These are phyloP conservation scores for Bothrops alternatus DNA, from an alignment of 2,797 vertebrate genomes.

Conservation along the genomic window DNA sequence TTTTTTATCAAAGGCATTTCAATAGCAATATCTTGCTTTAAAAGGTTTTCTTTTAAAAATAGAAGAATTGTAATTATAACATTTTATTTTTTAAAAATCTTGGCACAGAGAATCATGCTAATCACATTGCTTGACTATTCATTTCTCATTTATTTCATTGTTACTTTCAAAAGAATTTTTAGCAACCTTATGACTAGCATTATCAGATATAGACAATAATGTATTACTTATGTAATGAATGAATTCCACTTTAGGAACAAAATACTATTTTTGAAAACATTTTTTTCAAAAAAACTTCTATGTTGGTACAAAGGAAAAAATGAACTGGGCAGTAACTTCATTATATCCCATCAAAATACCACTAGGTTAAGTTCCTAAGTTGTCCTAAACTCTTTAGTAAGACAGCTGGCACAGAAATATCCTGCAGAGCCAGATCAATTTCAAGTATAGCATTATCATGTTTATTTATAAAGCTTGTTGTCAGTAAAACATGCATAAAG, in stretches of 20 bases:
- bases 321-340: background rate
- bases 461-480: background rate
- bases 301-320: background rate
- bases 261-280: background rate
- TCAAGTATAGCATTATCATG: background rate
- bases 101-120: background rate
- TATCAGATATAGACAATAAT: background rate
- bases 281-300: background rate
- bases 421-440: background rate
- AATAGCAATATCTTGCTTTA: background rate
- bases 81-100: background rate
- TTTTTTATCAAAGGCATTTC: slow-evolving; percentile 17
- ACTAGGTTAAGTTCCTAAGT: background rate
- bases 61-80: background rate
- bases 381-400: background rate
- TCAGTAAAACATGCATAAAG: background rate
- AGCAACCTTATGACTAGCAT: background rate
- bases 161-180: slow-evolving; percentile 3
- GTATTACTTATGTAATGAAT: background rate
- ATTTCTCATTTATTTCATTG: slow-evolving; percentile 19
- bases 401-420: background rate
- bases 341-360: background rate
- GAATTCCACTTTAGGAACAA: background rate
- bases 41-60: background rate
- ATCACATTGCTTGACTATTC: background rate